A percentile compares a stretch with the other conserved stretches of the same genome.
Evolutionary conservation across 2,113 vertebrate genomes (phyloP).

Genomic region (Bambusicola thoracicus): DNA sequence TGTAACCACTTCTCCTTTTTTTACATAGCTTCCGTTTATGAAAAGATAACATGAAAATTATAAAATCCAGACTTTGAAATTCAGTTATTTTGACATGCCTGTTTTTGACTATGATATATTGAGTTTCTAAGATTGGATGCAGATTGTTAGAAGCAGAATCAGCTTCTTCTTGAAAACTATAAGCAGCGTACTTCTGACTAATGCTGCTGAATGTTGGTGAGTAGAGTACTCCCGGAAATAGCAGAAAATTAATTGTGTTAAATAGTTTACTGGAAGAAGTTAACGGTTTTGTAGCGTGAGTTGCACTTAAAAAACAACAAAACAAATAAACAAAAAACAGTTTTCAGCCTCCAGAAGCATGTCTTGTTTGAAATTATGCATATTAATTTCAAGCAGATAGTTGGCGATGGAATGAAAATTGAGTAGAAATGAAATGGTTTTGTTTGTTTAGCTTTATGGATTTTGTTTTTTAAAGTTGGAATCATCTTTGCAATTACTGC

Average conservation of each 20-base stretch:
- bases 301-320: not conserved
- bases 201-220: not conserved
- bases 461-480: not conserved
- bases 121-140: not conserved
- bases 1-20: not conserved
- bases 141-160: not conserved
- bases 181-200: fast-evolving
- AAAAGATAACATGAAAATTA: not conserved
- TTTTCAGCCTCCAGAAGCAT: not conserved
- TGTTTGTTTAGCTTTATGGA: not conserved
- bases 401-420: not conserved
- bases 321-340: not conserved
- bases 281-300: not conserved
- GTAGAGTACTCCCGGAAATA: not conserved
- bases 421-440: not conserved
- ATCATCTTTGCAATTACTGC: not conserved
- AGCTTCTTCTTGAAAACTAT: not conserved
- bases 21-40: not conserved
- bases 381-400: slow-evolving; percentile 3
- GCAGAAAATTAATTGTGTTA: not conserved
- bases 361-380: not conserved
- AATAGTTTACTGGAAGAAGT: not conserved
- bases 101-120: not conserved
- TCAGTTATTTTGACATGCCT: not conserved
- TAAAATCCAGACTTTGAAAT: not conserved